Evolutionary conservation across 92 coral and sea anemone genomes (phyloP), one percentile per base, ranked within the genome.

Genomic region (Porites evermanni): DNA sequence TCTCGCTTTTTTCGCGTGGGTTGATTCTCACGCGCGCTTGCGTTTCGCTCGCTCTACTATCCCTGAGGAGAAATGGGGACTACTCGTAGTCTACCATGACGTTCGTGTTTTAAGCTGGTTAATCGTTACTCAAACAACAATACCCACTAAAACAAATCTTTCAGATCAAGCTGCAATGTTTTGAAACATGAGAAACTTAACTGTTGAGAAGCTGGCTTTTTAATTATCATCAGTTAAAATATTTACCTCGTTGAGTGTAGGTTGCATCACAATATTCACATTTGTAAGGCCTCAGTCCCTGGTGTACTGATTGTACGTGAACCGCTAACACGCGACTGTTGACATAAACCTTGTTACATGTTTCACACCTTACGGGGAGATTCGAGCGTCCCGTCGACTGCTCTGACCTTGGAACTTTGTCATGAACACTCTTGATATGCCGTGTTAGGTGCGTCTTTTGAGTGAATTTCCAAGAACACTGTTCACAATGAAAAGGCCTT

Each of bases 201-300:
- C 61, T 56, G 12, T 11, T 56, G 61, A 7, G 17, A 63, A 18
- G 19, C 20, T 63, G 67, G 19, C 17, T n/a, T 24, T 24, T 24
- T 24, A 24, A 24, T 24, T 16, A 63, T 63, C 4, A 16, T 0
- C 8, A 6, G 23, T 20, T 18, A 11, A 17, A 32, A 16, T 47
- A 14, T 1, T 52, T 87, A 94, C 98, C 98, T 92, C 94, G 86
- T 47, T 94, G 98, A 8, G 95, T 94, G 81, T 92, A 94, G 1
- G 98, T 94, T 0, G 98, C 77, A 38, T 92, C 98, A 51, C 98
- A 94, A 69, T 94, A 86, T n/a, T 85, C 29, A 73, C 98, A 94
- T 77, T 92, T 92, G 75, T 94, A 94, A 0, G 98, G 98, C 54
- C 98, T 79, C 67, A 92, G 79, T 64, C 92, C 90, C 44, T 92